Evolutionary conservation across 1,140 invertebrate species (phyloP).

Genomic region (Euglossa dilemma): DNA sequence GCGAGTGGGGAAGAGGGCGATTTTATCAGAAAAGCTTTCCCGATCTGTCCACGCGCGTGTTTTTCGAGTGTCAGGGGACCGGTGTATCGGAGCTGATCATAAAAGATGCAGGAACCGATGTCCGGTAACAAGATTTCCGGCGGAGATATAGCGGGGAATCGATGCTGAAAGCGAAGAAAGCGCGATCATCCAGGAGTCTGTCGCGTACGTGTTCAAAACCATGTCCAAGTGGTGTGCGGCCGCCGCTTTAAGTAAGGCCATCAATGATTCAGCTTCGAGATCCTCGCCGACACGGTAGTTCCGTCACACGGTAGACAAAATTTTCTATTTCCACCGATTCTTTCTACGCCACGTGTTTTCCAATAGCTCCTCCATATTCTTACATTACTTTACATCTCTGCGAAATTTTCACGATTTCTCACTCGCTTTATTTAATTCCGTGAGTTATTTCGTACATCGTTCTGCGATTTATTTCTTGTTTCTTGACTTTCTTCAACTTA

Average conservation of each 20-base stretch:
- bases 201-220: slow-evolving; percentile 24
- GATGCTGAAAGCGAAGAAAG: slow-evolving; percentile 19
- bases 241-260: not conserved
- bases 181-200: slow-evolving; percentile 19
- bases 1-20: not conserved
- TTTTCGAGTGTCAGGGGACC: slow-evolving; percentile 26
- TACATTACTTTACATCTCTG: not conserved
- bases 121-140: slow-evolving; percentile 49
- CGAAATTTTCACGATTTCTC: not conserved
- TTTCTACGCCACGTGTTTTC: no score
- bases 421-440: no score
- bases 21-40: slow-evolving; percentile 14
- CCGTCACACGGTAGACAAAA: not conserved
- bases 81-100: slow-evolving; percentile 26
- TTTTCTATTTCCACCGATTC: not conserved
- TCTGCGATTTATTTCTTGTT: no score
- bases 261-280: slow-evolving; percentile 32
- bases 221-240: slow-evolving; percentile 9
- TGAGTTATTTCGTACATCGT: no score
- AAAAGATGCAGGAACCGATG: slow-evolving; percentile 43
- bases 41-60: not conserved
- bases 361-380: not conserved
- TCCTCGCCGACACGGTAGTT: not conserved
- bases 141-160: slow-evolving; percentile 17
- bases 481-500: no score